Evolutionary conservation across 2,113 vertebrate species (phyloP).

Genomic region (Pandion haliaetus): DNA sequence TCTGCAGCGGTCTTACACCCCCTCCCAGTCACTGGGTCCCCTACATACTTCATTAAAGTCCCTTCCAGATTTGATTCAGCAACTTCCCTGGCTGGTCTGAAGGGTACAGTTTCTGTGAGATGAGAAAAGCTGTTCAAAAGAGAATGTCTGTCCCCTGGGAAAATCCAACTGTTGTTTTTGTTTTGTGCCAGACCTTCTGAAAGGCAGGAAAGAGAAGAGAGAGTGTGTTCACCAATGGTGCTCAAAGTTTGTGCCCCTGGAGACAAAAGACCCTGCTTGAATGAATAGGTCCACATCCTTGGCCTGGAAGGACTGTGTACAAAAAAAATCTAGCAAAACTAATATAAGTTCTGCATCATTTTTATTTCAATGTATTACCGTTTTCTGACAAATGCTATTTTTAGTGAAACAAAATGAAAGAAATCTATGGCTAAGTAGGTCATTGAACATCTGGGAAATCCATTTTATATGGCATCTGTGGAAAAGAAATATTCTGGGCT

Average conservation of each 20-base stretch:
- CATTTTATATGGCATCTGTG: not conserved
- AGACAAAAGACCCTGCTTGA: not conserved
- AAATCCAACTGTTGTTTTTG: not conserved
- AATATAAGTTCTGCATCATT: not conserved
- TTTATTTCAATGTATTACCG: not conserved
- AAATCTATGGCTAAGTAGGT: not conserved
- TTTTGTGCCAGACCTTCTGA: not conserved
- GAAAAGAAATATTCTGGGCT: not conserved
- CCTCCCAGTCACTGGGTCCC: not conserved
- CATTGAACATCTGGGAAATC: not conserved
- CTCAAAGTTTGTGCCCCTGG: not conserved
- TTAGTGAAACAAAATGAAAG: not conserved
- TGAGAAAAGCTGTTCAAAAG: not conserved
- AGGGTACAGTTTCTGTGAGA: not conserved
- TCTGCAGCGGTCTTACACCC: not conserved
- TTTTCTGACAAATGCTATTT: not conserved
- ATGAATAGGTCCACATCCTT: not conserved
- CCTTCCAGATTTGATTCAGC: not conserved
- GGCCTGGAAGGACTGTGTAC: not conserved
- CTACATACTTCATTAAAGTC: not conserved
- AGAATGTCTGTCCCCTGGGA: not conserved
- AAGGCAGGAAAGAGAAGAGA: not conserved
- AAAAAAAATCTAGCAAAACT: not conserved
- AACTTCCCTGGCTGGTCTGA: not conserved
- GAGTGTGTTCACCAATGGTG: not conserved